phyloP scores from a whole-genome alignment of 2,113 vertebrate species.

The Canis aureus region DNA sequence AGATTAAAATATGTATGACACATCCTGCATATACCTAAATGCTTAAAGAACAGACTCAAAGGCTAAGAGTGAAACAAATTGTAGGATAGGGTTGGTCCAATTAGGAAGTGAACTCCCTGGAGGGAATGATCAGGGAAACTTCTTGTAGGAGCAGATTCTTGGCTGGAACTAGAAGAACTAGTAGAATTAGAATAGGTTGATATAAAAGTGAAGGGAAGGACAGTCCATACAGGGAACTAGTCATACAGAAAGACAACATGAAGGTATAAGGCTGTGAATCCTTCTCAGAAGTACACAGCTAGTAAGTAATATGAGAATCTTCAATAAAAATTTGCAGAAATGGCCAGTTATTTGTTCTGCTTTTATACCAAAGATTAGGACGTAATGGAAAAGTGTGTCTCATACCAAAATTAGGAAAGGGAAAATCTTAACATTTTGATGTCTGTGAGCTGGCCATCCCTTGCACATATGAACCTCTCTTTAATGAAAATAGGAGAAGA shows the following conservation, averaged over 20 bases:
- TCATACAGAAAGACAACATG: not conserved
- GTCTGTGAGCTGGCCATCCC: not conserved
- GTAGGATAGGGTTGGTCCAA: not conserved
- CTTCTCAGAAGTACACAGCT: not conserved
- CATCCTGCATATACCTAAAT: not conserved
- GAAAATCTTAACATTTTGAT: not conserved
- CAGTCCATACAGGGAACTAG: not conserved
- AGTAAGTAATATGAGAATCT: not conserved
- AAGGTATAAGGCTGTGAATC: not conserved
- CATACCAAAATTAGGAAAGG: conserved; percentile 19
- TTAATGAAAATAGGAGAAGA: not conserved
- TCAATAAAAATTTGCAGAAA: not conserved
- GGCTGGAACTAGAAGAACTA: not conserved
- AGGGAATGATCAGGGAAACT: not conserved
- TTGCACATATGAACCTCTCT: not conserved
- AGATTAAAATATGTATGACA: not conserved
- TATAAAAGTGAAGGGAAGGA: conserved; percentile 25
- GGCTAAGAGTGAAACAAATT: not conserved
- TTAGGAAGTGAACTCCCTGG: not conserved
- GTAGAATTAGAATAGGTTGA: not conserved
- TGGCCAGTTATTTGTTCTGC: conserved; percentile 17
- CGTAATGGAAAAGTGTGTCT: not conserved
- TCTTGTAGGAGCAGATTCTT: not conserved
- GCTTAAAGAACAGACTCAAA: not conserved
- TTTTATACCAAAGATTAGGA: not conserved